Base-by-base conservation (phyloP, 2,113 vertebrate species). In the Plestiodon gilberti region DNA sequence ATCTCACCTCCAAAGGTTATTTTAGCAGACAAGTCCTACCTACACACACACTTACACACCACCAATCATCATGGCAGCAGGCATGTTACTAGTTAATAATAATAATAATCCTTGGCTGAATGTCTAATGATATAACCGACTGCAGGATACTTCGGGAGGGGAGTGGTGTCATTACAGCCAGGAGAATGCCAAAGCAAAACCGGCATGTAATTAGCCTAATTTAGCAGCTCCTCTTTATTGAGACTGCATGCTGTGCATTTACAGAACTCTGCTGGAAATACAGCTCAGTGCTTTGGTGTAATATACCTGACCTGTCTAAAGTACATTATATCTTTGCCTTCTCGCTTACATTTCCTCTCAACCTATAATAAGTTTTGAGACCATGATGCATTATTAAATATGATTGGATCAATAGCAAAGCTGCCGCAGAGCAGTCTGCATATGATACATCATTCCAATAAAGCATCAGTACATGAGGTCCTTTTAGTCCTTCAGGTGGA, bases 401-500 rank as follows among this genome's bases (percentile, higher is more conserved):
- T 78, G 83, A 86, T 92, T 74, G 88, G 90, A 93, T 94, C 92
- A 92, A 91, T 94, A 93, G 92, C 88, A 85, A 83, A 74, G 30
- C 35, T 89, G 86, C 91, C 81, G 33, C 83, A 52, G 90, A 95
- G 91, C 80, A 94, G 89, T 88, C 28, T 15, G 88, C 88, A 78
- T 90, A 55, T 70, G 65, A 1, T 73, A 92, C 90, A 88, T 86
- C 92, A 93, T 95, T 94, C 90, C 94, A 90, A 92, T 7, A 4
- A 89, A 91, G 87, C 88, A 93, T 92, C 92, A 93, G 38, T 80
- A 89, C 90, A 75, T 74, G 91, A 90, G 91, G 92, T 92, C 69
- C 90, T 75, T 88, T 84, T 95, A 84, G 86, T 91, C 93, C 94
- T 94, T 90, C 85, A 94, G 94, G 82, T 83, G 55, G 93, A 84